A percentile compares a stretch with the other conserved stretches of the same genome.
Evolutionary conservation across 2,113 vertebrate species (phyloP).

Genomic region (Poeciliopsis turrubarensis): DNA sequence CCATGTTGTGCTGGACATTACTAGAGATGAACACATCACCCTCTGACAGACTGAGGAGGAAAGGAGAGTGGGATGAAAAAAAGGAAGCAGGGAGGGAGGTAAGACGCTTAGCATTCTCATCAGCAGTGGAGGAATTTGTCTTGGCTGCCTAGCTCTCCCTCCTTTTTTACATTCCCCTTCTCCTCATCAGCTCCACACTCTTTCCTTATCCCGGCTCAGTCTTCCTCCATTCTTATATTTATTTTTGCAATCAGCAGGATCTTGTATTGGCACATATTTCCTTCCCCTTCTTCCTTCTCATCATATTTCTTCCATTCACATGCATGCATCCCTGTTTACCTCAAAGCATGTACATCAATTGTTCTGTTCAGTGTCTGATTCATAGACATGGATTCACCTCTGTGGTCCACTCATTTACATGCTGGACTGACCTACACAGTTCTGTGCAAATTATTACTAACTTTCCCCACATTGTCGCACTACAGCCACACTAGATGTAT

Average conservation of each 20-base stretch:
- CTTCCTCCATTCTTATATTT: constrained; percentile 42
- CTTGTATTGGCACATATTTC: constrained; percentile 28
- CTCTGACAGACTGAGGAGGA: constrained; percentile 61
- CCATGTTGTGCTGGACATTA: constrained; percentile 64
- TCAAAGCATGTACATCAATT: constrained; percentile 50
- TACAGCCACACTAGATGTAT: neutral
- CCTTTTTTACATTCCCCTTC: constrained; percentile 48
- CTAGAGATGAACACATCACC: constrained; percentile 78
- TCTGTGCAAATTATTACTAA: neutral
- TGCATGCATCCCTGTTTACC: constrained; percentile 27
- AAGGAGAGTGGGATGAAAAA: constrained; percentile 55
- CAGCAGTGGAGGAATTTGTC: constrained; percentile 77
- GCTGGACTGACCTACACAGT: constrained; percentile 26
- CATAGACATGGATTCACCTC: constrained; percentile 49
- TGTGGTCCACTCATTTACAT: constrained; percentile 48
- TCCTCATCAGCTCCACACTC: constrained; percentile 59
- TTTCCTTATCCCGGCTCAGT: constrained; percentile 31
- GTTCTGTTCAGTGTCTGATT: constrained; percentile 51
- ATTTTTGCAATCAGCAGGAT: constrained; percentile 57
- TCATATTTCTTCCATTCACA: constrained; percentile 29
- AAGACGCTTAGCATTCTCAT: constrained; percentile 79
- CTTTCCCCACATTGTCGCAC: neutral
- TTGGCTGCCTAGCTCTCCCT: constrained; percentile 64
- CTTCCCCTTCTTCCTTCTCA: constrained; percentile 40
- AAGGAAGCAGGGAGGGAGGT: constrained; percentile 33